phyloP scores from a whole-genome alignment of 2,888 invertebrate genomes.

The Tricholauxania praeusta region DNA sequence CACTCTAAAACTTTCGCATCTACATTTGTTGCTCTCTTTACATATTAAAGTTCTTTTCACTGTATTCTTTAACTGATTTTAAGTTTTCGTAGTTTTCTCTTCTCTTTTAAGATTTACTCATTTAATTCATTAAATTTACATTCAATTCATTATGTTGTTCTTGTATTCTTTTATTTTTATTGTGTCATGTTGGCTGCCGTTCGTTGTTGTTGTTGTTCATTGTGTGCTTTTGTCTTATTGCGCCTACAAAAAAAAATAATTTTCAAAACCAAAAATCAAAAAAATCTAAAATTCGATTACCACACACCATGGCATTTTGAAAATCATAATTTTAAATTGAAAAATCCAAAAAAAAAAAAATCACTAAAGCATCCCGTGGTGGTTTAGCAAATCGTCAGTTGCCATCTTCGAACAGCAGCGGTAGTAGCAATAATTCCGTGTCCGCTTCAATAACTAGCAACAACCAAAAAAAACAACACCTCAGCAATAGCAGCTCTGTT shows the following conservation, averaged over 20 bases:
- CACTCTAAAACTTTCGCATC: background rate
- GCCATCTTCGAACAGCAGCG: constrained; percentile 67
- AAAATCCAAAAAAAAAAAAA: constrained; percentile 51
- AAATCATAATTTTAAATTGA: constrained; percentile 38
- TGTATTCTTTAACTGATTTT: constrained; percentile 4
- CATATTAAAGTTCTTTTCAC: background rate
- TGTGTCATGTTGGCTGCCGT: constrained; percentile 48
- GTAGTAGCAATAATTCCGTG: constrained; percentile 44
- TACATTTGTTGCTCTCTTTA: constrained; percentile 3
- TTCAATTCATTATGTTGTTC: constrained; percentile 32
- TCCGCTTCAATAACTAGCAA: constrained; percentile 70
- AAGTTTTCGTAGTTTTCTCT: constrained; percentile 10
- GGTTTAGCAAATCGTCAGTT: constrained; percentile 80
- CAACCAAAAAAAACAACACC: constrained; percentile 33
- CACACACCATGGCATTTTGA: constrained; percentile 39
- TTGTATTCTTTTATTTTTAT: constrained; percentile 44
- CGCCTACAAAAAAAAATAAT: constrained; percentile 28
- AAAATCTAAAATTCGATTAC: constrained; percentile 1
- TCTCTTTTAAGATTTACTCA: constrained; percentile 7
- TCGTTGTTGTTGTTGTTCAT: constrained; percentile 44
- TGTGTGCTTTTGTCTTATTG: constrained; percentile 44
- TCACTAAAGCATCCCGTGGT: constrained; percentile 76
- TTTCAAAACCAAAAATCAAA: constrained; percentile 6
- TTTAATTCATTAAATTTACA: constrained; percentile 10
- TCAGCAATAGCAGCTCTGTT: constrained; percentile 54